Conservation (phyloP, 2,113 vertebrate genomes). For the Eulacestoma nigropectus region DNA sequence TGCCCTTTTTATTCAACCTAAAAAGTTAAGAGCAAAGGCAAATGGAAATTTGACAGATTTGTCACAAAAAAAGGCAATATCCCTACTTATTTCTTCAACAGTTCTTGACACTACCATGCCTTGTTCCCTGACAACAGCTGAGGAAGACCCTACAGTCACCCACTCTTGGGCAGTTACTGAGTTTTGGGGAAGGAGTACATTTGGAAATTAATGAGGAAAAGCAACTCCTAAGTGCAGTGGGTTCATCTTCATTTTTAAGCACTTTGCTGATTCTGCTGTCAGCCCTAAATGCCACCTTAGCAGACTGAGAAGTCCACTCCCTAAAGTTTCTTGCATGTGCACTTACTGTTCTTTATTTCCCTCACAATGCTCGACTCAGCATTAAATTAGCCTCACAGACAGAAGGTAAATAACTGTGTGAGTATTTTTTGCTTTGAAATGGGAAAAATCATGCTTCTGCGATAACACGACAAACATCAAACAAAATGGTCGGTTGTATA, state of each 20-base stretch:
- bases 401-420: not conserved
- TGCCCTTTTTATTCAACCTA: not conserved
- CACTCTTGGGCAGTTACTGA: not conserved
- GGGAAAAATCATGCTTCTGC: not conserved
- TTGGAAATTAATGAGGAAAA: not conserved
- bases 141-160: not conserved
- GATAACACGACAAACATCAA: not conserved
- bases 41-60: not conserved
- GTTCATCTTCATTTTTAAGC: not conserved
- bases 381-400: not conserved
- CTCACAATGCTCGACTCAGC: not conserved
- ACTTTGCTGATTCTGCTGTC: not conserved
- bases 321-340: not conserved
- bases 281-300: not conserved
- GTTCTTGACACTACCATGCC: not conserved
- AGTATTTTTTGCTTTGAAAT: conserved; percentile 2
- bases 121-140: not conserved
- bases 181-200: not conserved
- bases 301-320: not conserved
- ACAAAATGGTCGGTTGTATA: not conserved
- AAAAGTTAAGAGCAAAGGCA: not conserved
- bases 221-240: not conserved
- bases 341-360: not conserved
- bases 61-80: not conserved
- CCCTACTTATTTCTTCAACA: not conserved